phyloP scores from a whole-genome alignment of 2,888 invertebrate species.

The Drosophila greeni region DNA sequence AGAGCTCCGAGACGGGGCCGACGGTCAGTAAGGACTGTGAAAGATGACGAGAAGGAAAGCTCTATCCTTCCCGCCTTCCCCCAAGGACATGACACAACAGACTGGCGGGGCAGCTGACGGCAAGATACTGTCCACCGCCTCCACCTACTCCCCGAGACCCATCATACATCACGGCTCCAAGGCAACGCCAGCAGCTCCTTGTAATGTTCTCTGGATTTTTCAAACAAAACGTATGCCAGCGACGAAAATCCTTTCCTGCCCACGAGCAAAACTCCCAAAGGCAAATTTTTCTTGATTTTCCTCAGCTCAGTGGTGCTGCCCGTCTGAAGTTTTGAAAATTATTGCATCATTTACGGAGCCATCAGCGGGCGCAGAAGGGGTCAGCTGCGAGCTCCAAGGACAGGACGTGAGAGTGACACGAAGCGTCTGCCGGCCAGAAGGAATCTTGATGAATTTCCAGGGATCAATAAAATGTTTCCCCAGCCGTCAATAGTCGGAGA shows the following conservation, averaged over 20 bases:
- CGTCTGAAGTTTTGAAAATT: conserved; percentile 46
- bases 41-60: conserved; percentile 57
- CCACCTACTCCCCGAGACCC: conserved; percentile 5
- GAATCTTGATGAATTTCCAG: conserved; percentile 51
- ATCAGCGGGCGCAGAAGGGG: conserved; percentile 18
- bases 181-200: conserved; percentile 29
- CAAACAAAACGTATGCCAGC: conserved; percentile 49
- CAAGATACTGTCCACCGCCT: conserved; percentile 4
- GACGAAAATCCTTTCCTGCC: conserved; percentile 42
- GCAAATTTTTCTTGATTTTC: conserved; percentile 52
- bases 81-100: conserved; percentile 14
- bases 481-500: conserved; percentile 17
- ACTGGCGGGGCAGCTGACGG: conserved; percentile 32
- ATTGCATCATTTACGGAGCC: conserved; percentile 46
- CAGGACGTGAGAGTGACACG: conserved; percentile 36
- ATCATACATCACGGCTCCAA: conserved; percentile 40
- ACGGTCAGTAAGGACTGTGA: conserved; percentile 51
- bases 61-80: not conserved
- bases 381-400: conserved; percentile 10
- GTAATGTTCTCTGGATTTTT: conserved; percentile 54
- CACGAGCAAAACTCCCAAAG: conserved; percentile 36
- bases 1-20: conserved; percentile 47
- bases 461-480: conserved; percentile 51
- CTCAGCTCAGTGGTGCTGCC: conserved; percentile 9
- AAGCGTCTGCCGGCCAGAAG: conserved; percentile 27